These are phyloP conservation scores for Macrocentrus cingulum DNA, from an alignment of 1,140 invertebrate species.

Conservation along the genomic window DNA sequence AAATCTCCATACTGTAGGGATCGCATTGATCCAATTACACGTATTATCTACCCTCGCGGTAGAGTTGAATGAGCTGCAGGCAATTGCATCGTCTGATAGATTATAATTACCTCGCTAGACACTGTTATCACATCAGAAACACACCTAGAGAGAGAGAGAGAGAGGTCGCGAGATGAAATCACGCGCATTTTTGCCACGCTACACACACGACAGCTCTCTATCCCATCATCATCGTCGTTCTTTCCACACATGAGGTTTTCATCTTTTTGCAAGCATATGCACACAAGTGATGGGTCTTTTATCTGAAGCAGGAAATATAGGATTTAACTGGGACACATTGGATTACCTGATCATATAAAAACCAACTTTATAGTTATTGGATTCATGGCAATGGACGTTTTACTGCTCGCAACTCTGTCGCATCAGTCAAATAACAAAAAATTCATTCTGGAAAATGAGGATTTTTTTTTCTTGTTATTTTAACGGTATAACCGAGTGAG, in stretches of 20 bases:
- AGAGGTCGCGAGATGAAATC: background rate
- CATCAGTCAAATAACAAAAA: background rate
- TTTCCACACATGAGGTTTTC: slow-evolving; percentile 1
- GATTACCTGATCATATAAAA: background rate
- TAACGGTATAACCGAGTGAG: too few species aligned
- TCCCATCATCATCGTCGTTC: too few species aligned
- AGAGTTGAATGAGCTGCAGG: slow-evolving; percentile 11
- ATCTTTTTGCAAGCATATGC: background rate
- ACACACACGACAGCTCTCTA: too few species aligned
- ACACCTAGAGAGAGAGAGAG: background rate
- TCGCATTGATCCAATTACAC: slow-evolving; percentile 27
- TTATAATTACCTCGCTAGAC: slow-evolving; percentile 23
- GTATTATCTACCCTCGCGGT: slow-evolving; percentile 22
- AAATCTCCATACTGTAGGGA: background rate
- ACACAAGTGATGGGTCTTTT: background rate
- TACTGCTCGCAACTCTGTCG: background rate
- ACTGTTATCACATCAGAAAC: background rate
- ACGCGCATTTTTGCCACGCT: background rate
- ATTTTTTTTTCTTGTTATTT: too few species aligned
- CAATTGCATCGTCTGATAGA: slow-evolving; percentile 22
- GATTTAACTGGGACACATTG: background rate
- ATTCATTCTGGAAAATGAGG: too few species aligned
- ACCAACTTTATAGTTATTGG: slow-evolving; percentile 12
- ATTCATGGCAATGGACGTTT: background rate
- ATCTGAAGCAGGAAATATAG: background rate